Evolutionary conservation across 2,797 vertebrate genomes (phyloP), one percentile per base, ranked within the genome.

Genomic region (Sebastes elongatus): DNA sequence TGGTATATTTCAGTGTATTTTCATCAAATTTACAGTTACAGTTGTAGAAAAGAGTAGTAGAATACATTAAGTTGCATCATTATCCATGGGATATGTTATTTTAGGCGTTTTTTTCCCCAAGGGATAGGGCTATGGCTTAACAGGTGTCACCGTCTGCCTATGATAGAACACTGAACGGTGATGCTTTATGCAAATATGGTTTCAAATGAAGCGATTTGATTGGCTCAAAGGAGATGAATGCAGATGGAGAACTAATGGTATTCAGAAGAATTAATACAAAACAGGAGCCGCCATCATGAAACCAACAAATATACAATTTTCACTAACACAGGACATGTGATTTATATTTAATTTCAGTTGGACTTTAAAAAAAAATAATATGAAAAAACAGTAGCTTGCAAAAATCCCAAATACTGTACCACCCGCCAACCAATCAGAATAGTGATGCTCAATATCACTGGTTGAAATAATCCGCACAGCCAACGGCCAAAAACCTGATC

Each of bases 401-500:
- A 61, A 83, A 72, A 63, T 10, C 10, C 1, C 28, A 70, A 56
- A 53, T 61, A 60, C 28, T 66, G 5, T 9, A 70, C 63, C 28
- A 32, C 13, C 71, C 71, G 5, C 60, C 67, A 79, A 46, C 69
- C 46, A 75, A 55, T 82, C 38, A 67, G 22, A 69, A 56, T 7
- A 63, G n/a, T 14, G 46, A 81, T 25, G 59, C 68, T 80, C 28
- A 71, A 10, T 35, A 59, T 65, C 2, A 62, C 49, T 35, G 13
- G 20, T 20, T 71, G 23, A 75, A 78, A 81, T 11, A 11, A 33
- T 70, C 71, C 42, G 53, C 32, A 23, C 38, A 59, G 22, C 46
- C 67, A 69, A 42, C 13, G 3, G 69, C 35, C 35, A 78, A 72
- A 46, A 81, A 78, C 60, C 42, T 35, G 38, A 75, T 85, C 42